Conservation (phyloP, 2,113 vertebrate genomes). For the Boleophthalmus pectinirostris region DNA sequence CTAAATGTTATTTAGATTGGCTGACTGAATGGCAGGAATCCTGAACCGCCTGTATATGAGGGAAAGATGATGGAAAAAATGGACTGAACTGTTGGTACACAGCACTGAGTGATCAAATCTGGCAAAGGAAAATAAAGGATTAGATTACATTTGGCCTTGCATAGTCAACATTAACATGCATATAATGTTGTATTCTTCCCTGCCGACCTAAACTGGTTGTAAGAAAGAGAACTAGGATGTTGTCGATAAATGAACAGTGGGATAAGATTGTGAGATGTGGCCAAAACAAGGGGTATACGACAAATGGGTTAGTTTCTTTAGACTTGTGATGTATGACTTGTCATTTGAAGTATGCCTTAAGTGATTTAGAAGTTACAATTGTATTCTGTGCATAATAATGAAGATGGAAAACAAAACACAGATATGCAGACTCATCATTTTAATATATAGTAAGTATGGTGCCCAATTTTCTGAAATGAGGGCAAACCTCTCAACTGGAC, state of each 20-base stretch:
- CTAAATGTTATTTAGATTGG: constrained; percentile 37
- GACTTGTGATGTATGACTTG: background rate
- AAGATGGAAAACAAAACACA: background rate
- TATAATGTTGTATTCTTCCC: background rate
- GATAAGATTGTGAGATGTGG: background rate
- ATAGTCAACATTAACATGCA: background rate
- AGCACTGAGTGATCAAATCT: background rate
- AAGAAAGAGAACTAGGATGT: no score
- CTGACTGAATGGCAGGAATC: constrained; percentile 12
- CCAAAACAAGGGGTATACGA: background rate
- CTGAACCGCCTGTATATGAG: background rate
- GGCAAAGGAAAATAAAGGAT: background rate
- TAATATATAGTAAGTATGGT: background rate
- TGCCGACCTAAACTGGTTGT: no score
- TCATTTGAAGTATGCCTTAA: background rate
- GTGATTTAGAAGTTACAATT: background rate
- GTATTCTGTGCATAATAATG: background rate
- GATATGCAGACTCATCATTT: background rate
- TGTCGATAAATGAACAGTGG: background rate
- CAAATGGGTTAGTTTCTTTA: background rate
- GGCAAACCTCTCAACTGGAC: background rate
- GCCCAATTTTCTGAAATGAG: background rate
- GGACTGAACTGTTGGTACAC: background rate
- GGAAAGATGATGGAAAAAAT: constrained; percentile 22
- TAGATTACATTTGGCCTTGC: background rate